Evolutionary conservation across 2,113 vertebrate species (phyloP).

Genomic region (Saccopteryx bilineata): DNA sequence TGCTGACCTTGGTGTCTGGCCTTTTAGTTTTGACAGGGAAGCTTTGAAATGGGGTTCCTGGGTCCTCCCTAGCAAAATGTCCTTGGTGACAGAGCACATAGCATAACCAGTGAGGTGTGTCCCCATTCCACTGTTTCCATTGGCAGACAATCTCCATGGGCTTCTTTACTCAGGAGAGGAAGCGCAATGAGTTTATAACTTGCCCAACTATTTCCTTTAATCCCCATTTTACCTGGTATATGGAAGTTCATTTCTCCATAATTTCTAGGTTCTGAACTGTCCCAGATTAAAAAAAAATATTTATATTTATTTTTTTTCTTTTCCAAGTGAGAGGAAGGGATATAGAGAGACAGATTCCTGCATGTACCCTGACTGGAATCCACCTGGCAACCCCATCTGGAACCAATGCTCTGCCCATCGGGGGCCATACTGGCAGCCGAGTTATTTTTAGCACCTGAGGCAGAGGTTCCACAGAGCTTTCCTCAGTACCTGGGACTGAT

Average conservation of each 20-base stretch:
- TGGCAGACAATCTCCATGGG: not conserved
- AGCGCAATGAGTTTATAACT: not conserved
- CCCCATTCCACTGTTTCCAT: not conserved
- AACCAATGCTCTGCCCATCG: too few relatives aligned
- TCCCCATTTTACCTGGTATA: not conserved
- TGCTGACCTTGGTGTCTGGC: not conserved
- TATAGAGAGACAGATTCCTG: too few relatives aligned
- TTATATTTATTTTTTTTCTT: too few relatives aligned
- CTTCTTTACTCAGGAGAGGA: not conserved
- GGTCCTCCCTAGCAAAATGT: not conserved
- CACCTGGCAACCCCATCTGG: too few relatives aligned
- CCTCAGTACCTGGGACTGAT: too few relatives aligned
- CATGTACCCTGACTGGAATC: too few relatives aligned
- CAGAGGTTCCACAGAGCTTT: too few relatives aligned
- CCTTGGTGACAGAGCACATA: not conserved
- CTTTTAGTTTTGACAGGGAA: not conserved
- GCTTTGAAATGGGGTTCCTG: not conserved
- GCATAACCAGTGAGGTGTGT: not conserved
- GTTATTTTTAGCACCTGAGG: too few relatives aligned
- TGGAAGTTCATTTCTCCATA: not conserved
- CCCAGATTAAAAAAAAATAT: not conserved
- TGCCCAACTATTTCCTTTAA: not conserved
- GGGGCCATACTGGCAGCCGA: too few relatives aligned
- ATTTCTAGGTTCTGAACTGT: not conserved
- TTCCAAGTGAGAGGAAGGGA: too few relatives aligned